Evolutionary conservation across 2,888 invertebrate species (phyloP), one percentile per base, ranked within the genome.

Genomic region (Cataglyphis cursor): DNA sequence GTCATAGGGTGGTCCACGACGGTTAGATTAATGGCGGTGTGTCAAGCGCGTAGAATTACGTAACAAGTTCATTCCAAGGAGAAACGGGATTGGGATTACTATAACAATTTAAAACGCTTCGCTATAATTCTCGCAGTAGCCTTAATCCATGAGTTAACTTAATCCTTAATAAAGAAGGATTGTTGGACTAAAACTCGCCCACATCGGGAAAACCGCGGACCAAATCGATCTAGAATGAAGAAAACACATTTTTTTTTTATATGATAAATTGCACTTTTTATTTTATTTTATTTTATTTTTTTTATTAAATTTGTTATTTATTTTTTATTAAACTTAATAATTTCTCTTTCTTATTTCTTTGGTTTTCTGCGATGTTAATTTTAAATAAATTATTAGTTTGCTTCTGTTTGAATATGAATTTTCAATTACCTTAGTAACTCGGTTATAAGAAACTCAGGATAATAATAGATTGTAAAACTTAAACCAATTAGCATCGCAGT

Each of bases 31-130:
- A 89, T 82, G 81, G 75, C 57, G n/a, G 28, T 28, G 15, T 65
- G 87, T 87, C 85, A 68, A 38, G 62, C 81, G 18, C 28, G 28
- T 21, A 21, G 61, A 81, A 89, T 84, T 82, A 82, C 78, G 80
- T 89, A 87, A 89, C 87, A 78, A 84, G 84, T 89, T 85, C 85
- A 88, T 88, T 72, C 28, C 76, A 54, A 66, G 68, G 38, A 38
- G 76, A 54, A 54, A 54, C 68, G 28, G 21, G 21, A 64, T 48
- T 10, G 31, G 38, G 24, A 75, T 75, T 64, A 64, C 74, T 21
- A 64, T 18, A 62, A 41, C 68, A 41, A 76, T 76, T 76, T 76
- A 76, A 68, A 68, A 76, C 66, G 41, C 54, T 68, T 68, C n/a
- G 38, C 54, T 54, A 38, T 76, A 66, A 76, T 75, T 75, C 64